A percentile compares a stretch with the other conserved stretches of the same genome.
phyloP scores from a whole-genome alignment of 2,797 vertebrate species.

The Galaxias olidus region DNA sequence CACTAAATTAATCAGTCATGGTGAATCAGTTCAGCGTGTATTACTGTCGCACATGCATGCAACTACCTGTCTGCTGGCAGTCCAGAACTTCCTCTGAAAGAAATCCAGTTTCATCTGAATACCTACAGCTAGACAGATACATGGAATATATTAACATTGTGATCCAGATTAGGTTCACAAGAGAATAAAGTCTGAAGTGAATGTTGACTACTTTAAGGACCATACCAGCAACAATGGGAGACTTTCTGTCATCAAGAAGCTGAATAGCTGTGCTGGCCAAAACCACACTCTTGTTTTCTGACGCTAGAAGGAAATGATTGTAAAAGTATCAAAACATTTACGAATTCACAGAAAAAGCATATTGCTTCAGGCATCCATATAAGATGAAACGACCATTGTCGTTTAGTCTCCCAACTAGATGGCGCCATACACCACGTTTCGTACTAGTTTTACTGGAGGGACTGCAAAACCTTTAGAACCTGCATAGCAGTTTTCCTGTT shows the following conservation, averaged over 20 bases:
- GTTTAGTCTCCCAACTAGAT: slow-evolving; percentile 56
- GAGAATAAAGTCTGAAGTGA: not conserved
- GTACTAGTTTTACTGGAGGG: not conserved
- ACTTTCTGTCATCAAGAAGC: slow-evolving; percentile 93
- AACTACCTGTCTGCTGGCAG: slow-evolving; percentile 95
- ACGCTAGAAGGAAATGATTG: slow-evolving; percentile 68
- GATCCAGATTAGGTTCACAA: not conserved
- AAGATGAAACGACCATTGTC: not conserved
- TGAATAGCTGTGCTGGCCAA: slow-evolving; percentile 96
- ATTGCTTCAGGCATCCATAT: too few relatives aligned
- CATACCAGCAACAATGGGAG: slow-evolving; percentile 93
- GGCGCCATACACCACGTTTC: slow-evolving; percentile 38
- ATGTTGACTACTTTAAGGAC: not conserved
- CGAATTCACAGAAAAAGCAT: too few relatives aligned
- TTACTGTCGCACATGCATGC: not conserved
- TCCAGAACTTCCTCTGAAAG: slow-evolving; percentile 99
- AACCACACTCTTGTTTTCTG: slow-evolving; percentile 93
- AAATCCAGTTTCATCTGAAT: slow-evolving; percentile 99
- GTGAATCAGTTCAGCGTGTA: not conserved
- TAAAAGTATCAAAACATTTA: not conserved
- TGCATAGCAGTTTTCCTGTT: too few relatives aligned
- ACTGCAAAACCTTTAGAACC: too few relatives aligned
- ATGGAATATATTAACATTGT: not conserved
- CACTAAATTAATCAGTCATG: slow-evolving; percentile 1
- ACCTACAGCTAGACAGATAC: slow-evolving; percentile 84